Percentiles rank a stretch among this genome's conserved stretches.
These are phyloP conservation scores for Epinotia bilunana DNA, from an alignment of 2,888 invertebrate species.

Conservation along the genomic window DNA sequence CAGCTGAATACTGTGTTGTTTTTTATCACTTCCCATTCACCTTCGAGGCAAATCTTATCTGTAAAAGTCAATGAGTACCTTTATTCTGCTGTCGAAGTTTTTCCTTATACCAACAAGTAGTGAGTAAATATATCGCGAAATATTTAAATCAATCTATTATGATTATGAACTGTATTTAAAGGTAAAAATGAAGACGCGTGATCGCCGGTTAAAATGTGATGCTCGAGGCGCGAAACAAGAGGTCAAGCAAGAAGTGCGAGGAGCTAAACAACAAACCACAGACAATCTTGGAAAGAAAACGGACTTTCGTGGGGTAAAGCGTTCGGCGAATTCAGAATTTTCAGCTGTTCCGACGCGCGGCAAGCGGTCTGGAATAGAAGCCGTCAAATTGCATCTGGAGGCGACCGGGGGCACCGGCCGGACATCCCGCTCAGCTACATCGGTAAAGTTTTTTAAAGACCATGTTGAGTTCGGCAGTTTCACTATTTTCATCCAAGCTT, in stretches of 20 bases:
- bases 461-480: neutral
- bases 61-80: conserved; percentile 52
- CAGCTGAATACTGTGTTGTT: conserved; percentile 64
- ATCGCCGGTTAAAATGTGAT: conserved; percentile 61
- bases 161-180: conserved; percentile 49
- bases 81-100: conserved; percentile 61
- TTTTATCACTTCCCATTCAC: conserved; percentile 74
- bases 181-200: conserved; percentile 74
- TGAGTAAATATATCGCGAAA: conserved; percentile 51
- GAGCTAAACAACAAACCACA: conserved; percentile 54
- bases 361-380: conserved; percentile 77
- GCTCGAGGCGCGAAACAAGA: conserved; percentile 55
- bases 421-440: conserved; percentile 76
- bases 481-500: neutral
- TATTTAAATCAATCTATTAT: conserved; percentile 48
- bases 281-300: conserved; percentile 48
- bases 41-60: conserved; percentile 76
- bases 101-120: conserved; percentile 49
- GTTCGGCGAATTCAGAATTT: conserved; percentile 49
- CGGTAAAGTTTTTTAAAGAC: conserved; percentile 60
- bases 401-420: conserved; percentile 76
- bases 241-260: conserved; percentile 54
- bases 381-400: conserved; percentile 75
- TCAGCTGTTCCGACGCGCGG: conserved; percentile 54
- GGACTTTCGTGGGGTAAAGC: conserved; percentile 45